Base-by-base conservation (phyloP, 2,797 vertebrate species). In the Falco columbarius region DNA sequence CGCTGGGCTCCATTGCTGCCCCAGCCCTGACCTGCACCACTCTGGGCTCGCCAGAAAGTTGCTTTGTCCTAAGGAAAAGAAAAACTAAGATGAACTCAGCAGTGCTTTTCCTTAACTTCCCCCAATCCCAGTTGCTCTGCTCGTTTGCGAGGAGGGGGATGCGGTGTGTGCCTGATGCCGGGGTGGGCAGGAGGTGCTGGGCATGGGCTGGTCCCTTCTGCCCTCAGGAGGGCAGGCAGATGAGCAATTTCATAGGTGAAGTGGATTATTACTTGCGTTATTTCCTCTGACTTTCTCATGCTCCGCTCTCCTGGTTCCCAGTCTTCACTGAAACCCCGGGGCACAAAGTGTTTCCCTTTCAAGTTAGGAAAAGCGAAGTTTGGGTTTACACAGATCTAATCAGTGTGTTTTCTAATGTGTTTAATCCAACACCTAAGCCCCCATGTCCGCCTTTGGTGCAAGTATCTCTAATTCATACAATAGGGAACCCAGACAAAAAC, bases 401-500 rank as follows among this genome's bases (percentile, higher is more conserved):
- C 89, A 26, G 49, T 47, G 70, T 26, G 3, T 56, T 73, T 86
- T 81, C 66, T 29, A 47, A 68, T 27, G 81, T 81, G 54, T 59
- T 93, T 91, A 70, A 86, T 75, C 55, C 20, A 81, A 63, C 92
- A 95, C 85, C 84, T 83, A 71, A 84, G 62, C 67, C 51, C 61
- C 72, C 30, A 1, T 8, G 51, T 56, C 81, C 89, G 79, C 49
- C 66, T 94, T 85, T 34, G 86, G 96, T 96, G 66, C 73, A 68
- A 91, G 81, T 89, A 58, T 94, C 93, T 94, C 32, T 92, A 87
- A 89, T 97, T 94, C 94, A 84, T 89, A 90, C 93, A 61, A 56
- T 38, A 68, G 96, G 94, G 81, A 95, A 71, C 82, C 74, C 76
- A 89, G 82, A 94, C 95, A 86, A 96, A 87, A 91, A 79, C 80